Percentiles rank a stretch among this genome's conserved stretches.
These are phyloP conservation scores for Mycetomoellerius zeteki DNA, from an alignment of 1,140 invertebrate species.

Conservation along the genomic window DNA sequence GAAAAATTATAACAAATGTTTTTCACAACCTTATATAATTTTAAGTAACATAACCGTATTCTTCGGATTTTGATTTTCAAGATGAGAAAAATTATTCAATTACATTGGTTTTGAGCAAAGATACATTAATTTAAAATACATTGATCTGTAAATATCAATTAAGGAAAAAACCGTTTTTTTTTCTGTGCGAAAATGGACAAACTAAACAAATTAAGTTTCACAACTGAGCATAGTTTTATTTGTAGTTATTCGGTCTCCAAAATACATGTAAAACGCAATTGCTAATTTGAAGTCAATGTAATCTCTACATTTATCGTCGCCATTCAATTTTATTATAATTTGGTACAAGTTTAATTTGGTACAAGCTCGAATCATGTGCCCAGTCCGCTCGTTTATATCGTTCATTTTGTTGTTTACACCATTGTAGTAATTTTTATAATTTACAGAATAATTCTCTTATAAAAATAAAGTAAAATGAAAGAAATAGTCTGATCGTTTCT, in stretches of 20 bases:
- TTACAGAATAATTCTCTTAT: conserved; percentile 2
- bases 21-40: too few relatives aligned
- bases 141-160: too few relatives aligned
- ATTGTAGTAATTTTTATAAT: background rate
- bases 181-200: background rate
- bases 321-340: background rate
- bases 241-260: background rate
- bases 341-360: background rate
- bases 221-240: background rate
- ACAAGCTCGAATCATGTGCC: background rate
- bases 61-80: too few relatives aligned
- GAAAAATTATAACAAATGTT: too few relatives aligned
- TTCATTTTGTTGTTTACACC: background rate
- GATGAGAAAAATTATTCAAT: too few relatives aligned
- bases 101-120: too few relatives aligned
- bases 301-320: background rate
- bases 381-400: background rate
- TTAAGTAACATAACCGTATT: too few relatives aligned
- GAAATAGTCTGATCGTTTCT: background rate
- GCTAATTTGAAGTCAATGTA: conserved; percentile 22
- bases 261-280: background rate
- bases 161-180: too few relatives aligned
- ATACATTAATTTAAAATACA: too few relatives aligned
- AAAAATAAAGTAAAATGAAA: background rate
- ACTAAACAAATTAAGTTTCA: background rate